Evolutionary conservation across 1,140 invertebrate species (phyloP), one percentile per base, ranked within the genome.

Genomic region (Cryptotermes secundus): DNA sequence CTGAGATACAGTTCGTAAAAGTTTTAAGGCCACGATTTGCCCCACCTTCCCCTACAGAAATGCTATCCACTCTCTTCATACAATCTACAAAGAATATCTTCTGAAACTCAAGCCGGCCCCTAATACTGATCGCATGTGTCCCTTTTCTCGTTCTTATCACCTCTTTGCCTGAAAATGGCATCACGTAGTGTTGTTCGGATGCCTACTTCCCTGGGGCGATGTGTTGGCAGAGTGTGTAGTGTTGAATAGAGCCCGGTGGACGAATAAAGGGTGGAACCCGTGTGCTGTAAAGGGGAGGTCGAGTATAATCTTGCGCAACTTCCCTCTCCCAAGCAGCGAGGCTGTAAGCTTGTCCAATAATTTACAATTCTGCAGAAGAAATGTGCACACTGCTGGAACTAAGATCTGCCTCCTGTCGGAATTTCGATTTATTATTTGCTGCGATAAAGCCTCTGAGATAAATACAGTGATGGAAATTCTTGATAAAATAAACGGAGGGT

Each of bases 111-210:
- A 72, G 12, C n/a, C 59, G 1, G 59, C 26, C 59, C n/a, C 59
- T n/a, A 72, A 3, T 72, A 72, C 59, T 31, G 59, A 72, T 72
- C n/a, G 59, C 59, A 4, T 72, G 59, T 31, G 26, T 31, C 59
- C n/a, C 3, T 12, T 31, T 72, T 31, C 45, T 22, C n/a, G 6
- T 72, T 72, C 59, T 72, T 72, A 72, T 72, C 59, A 72, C 59
- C 59, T 72, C 59, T n/a, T 31, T 31, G 59, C 59, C 59, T n/a
- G 59, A 72, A 72, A 72, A 72, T 31, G 59, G 59, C 59, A 26
- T 72, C 59, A 72, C 59, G 59, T 72, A 72, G 59, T 72, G 59
- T 72, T 72, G 59, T 72, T 72, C 59, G 59, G 59, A 72, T 72
- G 59, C 26, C 59, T 72, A 72, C 59, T 72, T 72, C n/a, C 59